Conservation (phyloP, 2,888 invertebrate genomes). For the Ectobius pallidus region DNA sequence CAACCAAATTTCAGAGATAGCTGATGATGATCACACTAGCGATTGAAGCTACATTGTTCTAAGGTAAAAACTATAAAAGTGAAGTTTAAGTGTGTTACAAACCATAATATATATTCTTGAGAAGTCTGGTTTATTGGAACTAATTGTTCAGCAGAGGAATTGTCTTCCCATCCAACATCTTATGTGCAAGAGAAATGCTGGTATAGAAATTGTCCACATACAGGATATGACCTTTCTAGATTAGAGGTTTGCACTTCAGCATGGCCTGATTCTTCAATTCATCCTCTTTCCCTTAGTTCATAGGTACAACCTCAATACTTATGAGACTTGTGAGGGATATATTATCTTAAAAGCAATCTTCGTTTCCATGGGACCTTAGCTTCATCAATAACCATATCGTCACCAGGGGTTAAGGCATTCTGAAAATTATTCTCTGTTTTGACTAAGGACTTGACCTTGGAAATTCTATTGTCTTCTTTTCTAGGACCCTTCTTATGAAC, state of each 20-base stretch:
- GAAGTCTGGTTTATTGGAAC: neutral
- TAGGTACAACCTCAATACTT: neutral
- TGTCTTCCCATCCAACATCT: neutral
- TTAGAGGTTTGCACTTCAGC: too few relatives aligned
- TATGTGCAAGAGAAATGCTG: neutral
- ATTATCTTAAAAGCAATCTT: neutral
- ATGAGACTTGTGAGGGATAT: neutral
- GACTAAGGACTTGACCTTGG: neutral
- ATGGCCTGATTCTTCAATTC: neutral
- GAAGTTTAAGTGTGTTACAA: too few relatives aligned
- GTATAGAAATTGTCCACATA: neutral
- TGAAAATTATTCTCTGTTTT: neutral
- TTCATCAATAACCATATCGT: neutral
- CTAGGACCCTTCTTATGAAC: too few relatives aligned
- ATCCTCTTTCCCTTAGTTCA: neutral
- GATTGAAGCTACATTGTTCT: too few relatives aligned
- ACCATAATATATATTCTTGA: too few relatives aligned
- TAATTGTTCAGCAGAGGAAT: neutral
- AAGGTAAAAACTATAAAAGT: too few relatives aligned
- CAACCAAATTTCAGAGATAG: too few relatives aligned
- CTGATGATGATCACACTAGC: too few relatives aligned
- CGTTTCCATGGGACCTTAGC: neutral
- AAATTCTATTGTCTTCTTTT: neutral
- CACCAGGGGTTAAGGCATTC: neutral
- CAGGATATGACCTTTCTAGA: neutral